Evolutionary conservation across 2,113 vertebrate genomes (phyloP), one percentile per base, ranked within the genome.

Genomic region (Dinomys branickii): DNA sequence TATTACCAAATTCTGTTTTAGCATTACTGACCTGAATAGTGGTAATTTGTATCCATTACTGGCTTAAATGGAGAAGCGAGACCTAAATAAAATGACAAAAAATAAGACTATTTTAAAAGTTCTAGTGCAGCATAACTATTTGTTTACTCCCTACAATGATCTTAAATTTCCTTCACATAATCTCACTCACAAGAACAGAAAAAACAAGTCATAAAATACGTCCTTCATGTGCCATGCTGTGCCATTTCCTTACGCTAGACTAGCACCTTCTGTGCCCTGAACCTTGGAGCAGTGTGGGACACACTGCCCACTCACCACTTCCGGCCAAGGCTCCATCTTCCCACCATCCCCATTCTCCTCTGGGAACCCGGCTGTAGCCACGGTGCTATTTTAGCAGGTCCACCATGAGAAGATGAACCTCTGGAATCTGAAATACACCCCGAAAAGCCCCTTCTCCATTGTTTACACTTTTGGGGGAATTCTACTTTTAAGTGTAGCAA

Each of bases 41-140:
- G 99, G 96, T 99, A 99, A 98, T 98, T 99, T 95, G 98, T 99
- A 98, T 99, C 99, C 98, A 99, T 98, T 73, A 98, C 99, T 69
- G 99, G 99, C 96, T 99, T 99, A 98, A 99, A 99, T 75, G 99
- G 99, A 90, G 99, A 99, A 94, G 99, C 99, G 83, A 99, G 99
- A 87, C 99, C 99, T 99, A 96, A 96, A 98, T 99, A 96, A 96
- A 98, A 97, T 73, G 47, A 97, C 78, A 95, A 58, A 91, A 8
- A 82, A 80, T 0, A 3, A 94, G 2, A 95, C 58, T 41, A 1
- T 91, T 84, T 87, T 80, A 92, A 82, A 77, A 95, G 38, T 50
- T 90, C 69, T 85, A 58, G 61, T 54, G 69, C 50, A 86, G 35
- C 33, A 35, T 75, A 73, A 67, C 50, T 75, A 91, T 93, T 88